phyloP scores from a whole-genome alignment of 2,888 invertebrate species.

The Artemia sinica region DNA sequence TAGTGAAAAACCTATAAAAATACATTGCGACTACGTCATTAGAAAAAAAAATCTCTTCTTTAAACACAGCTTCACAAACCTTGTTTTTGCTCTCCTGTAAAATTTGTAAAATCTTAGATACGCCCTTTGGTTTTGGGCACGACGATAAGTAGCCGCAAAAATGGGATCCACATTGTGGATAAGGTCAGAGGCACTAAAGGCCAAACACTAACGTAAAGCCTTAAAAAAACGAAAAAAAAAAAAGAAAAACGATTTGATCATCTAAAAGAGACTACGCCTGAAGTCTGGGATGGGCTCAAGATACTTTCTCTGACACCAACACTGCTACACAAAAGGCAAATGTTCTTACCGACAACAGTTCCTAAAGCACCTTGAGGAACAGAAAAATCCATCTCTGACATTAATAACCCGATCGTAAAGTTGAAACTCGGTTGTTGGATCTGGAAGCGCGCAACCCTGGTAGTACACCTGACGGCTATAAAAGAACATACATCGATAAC shows the following conservation, averaged over 20 bases:
- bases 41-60: too few relatives aligned
- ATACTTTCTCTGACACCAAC: neutral
- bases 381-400: conserved; percentile 49
- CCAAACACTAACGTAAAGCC: too few relatives aligned
- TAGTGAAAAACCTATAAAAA: too few relatives aligned
- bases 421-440: conserved; percentile 44
- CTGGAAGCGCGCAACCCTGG: conserved; percentile 42
- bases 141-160: too few relatives aligned
- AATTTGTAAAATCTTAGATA: too few relatives aligned
- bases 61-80: too few relatives aligned
- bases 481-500: neutral
- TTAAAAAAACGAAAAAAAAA: conserved; percentile 17
- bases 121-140: too few relatives aligned
- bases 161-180: too few relatives aligned
- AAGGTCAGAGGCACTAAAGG: neutral
- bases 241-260: neutral
- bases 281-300: conserved; percentile 22
- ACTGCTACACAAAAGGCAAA: conserved; percentile 16
- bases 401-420: conserved; percentile 72
- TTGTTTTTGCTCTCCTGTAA: too few relatives aligned
- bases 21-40: too few relatives aligned
- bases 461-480: conserved; percentile 23
- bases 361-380: conserved; percentile 69
- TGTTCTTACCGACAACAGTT: conserved; percentile 50
- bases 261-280: neutral